These are phyloP conservation scores for Eristalis arbustorum DNA, from an alignment of 2,888 invertebrate species.

Conservation along the genomic window DNA sequence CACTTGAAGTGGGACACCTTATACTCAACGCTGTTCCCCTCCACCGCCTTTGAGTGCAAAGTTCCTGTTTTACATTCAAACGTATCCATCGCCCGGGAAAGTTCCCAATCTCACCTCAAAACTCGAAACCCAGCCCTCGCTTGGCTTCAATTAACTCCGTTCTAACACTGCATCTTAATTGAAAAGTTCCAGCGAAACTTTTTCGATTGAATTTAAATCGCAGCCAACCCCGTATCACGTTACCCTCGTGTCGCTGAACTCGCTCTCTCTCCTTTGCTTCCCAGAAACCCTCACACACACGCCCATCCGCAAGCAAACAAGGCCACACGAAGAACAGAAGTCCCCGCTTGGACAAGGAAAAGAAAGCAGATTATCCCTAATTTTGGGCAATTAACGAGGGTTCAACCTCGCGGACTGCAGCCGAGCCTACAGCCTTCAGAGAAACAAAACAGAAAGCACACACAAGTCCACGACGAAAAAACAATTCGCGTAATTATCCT, in stretches of 20 bases:
- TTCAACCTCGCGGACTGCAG: constrained; percentile 27
- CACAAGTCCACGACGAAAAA: neutral
- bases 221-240: constrained; percentile 17
- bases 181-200: constrained; percentile 46
- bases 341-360: neutral
- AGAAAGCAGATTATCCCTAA: constrained; percentile 36
- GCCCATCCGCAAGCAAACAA: neutral
- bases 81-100: neutral
- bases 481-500: constrained; percentile 59
- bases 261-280: neutral
- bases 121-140: neutral
- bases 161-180: constrained; percentile 53
- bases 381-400: constrained; percentile 53
- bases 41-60: neutral
- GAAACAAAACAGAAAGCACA: neutral
- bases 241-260: neutral
- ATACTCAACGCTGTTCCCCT: neutral
- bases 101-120: constrained; percentile 21
- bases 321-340: neutral
- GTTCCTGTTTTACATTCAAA: neutral
- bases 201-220: constrained; percentile 60
- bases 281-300: constrained; percentile 1
- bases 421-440: neutral
- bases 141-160: constrained; percentile 44
- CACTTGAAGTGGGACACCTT: neutral